Percentiles rank a stretch among this genome's conserved stretches.
Conservation (phyloP, 2,888 invertebrate species). For the Xestia sexstrigata region DNA sequence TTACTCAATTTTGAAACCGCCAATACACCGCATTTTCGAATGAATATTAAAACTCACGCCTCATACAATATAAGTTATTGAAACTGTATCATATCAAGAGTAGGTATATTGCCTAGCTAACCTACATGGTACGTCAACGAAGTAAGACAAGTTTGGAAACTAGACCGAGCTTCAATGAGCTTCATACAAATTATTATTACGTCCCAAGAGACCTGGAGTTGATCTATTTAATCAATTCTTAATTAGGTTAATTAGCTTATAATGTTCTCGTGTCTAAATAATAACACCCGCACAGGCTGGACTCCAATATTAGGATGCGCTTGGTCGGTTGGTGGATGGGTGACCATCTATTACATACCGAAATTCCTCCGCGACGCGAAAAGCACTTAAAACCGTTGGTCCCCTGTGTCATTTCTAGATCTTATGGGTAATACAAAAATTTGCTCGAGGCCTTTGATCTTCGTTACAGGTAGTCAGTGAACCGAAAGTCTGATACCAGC, state of each 20-base stretch:
- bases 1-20: not conserved
- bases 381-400: not conserved
- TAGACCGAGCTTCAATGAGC: not conserved
- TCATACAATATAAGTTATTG: not conserved
- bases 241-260: not conserved
- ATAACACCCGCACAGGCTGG: not conserved
- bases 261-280: not conserved
- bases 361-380: too few species aligned
- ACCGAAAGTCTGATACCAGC: not conserved
- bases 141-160: slow-evolving; percentile 14
- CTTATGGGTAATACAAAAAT: too few species aligned
- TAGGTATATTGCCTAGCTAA: not conserved
- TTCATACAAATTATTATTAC: slow-evolving; percentile 10
- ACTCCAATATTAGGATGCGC: not conserved
- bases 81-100: not conserved
- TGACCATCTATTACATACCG: not conserved
- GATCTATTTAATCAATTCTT: not conserved
- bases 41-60: not conserved
- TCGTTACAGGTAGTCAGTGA: not conserved
- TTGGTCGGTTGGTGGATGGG: not conserved
- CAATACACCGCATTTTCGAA: not conserved
- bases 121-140: not conserved
- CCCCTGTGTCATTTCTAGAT: not conserved
- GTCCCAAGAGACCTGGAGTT: not conserved
- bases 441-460: too few species aligned